Evolutionary conservation across 2,797 vertebrate species (phyloP), one percentile per base, ranked within the genome.

Genomic region (Chiroxiphia lanceolata): DNA sequence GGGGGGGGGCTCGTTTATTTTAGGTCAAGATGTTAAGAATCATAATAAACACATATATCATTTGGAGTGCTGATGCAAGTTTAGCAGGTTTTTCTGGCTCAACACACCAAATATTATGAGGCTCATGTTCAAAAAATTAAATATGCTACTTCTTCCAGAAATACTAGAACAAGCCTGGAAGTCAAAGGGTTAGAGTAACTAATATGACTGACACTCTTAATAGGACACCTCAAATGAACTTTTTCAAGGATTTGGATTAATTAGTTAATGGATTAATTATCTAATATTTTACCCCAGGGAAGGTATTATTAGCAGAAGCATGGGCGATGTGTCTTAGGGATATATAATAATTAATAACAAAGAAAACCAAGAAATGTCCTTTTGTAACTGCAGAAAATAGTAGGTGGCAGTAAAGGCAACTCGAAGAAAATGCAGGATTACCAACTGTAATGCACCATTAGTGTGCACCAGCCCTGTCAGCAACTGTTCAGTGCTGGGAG

Each of bases 151-250:
- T 86, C 23, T 93, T 29, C 33, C 40, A 79, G 83, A 87, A 84
- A 76, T 33, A 60, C 12, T 36, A 67, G 10, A 94, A 59, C 47
- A 74, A 91, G 25, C 9, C 51, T 87, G 75, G 77, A 92, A 89
- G 45, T 81, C 83, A 91, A n/a, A 59, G 18, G 71, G 53, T 68
- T 68, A 89, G 45, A 53, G 40, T 61, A 88, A 78, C 60, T 96
- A 80, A 83, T 61, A 79, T 95, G 90, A 97, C 88, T 95, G 75
- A 95, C 68, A 90, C 19, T 59, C 40, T 93, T 96, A 97, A 96
- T 71, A 80, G 83, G 79, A 96, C 45, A 85, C 53, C 45, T 92
- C 4, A 4, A 80, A 54, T 94, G 75, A 97, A 92, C 65, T 95
- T 92, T 96, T 79, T 64, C 82, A 94, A 93, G 69, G 69, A 75